A percentile compares a stretch with the other conserved stretches of the same genome.
Evolutionary conservation across 2,797 vertebrate species (phyloP).

Genomic region (Pseudochaenichthys georgianus): DNA sequence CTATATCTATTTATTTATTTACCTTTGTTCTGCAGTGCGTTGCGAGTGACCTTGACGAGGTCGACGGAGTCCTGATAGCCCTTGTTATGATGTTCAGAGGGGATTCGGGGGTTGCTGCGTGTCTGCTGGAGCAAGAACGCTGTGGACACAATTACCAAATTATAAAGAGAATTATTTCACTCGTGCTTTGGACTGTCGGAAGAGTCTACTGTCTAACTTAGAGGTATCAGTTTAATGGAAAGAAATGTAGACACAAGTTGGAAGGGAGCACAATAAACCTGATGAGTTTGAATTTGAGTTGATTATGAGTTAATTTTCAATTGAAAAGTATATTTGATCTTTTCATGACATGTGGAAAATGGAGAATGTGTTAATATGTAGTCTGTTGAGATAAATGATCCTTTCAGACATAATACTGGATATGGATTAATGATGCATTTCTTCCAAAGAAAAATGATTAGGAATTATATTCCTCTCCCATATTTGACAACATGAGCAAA

Average conservation of each 20-base stretch:
- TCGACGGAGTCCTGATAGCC: constrained; percentile 57
- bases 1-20: constrained; percentile 9
- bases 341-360: background rate
- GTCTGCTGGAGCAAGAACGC: constrained; percentile 65
- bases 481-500: too few relatives aligned
- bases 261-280: too few relatives aligned
- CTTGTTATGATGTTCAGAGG: constrained; percentile 42
- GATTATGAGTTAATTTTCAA: too few relatives aligned
- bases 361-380: background rate
- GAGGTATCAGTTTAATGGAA: background rate
- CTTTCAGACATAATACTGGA: background rate
- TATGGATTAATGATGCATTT: background rate
- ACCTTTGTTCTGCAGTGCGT: constrained; percentile 50
- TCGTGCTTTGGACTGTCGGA: background rate
- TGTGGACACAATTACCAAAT: constrained; percentile 26
- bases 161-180: background rate
- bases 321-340: background rate
- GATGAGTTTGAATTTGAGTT: too few relatives aligned
- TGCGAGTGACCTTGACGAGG: constrained; percentile 70
- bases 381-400: constrained; percentile 6
- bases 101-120: background rate
- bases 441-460: too few relatives aligned
- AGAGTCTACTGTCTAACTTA: background rate
- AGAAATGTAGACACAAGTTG: too few relatives aligned
- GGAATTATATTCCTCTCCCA: too few relatives aligned